Evolutionary conservation across 2,113 vertebrate genomes (phyloP), one percentile per base, ranked within the genome.

Genomic region (Bagarius yarrelli): DNA sequence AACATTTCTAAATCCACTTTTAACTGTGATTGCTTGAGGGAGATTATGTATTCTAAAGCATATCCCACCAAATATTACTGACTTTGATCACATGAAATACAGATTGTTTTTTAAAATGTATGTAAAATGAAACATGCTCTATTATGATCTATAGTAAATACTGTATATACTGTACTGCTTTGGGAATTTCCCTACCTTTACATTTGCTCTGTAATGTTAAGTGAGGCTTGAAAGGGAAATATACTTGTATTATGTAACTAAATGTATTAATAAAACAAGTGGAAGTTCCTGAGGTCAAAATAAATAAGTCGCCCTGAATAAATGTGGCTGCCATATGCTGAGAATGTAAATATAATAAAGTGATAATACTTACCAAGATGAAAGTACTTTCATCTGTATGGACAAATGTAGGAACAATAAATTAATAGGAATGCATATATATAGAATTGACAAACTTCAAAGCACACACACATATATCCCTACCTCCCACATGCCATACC

Each of bases 401-500:
- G 23, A 27, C 56, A 71, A 23, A 18, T 70, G 27, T 11, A 44
- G 36, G 23, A 11, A 75, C 47, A 80, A 40, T 57, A 53, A 5
- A 72, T 73, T 1, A 32, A 53, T 53, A 52, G 55, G 0, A 55
- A 27, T 50, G 25, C 14, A 56, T 72, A 15, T 80, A 76, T 71
- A 66, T 14, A 44, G 3, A 59, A 66, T 21, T n/a, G n/a, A 36
- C 47, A 59, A 74, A 77, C 44, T 25, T n/a, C 23, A 61, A 44
- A 64, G 23, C 64, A 81, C 34, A 80, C 47, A 63, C 25, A 74
- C 21, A 66, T 57, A 69, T 6, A 23, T 72, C 44, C 47, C 53
- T 23, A 52, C 63, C 36, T 47, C 76, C 59, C 67, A 71, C 64
- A 77, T 53, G 57, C 72, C 63, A 79, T 75, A 83, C 69, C 59